Percentiles rank a stretch among this genome's conserved stretches.
phyloP scores from a whole-genome alignment of 1,140 invertebrate species.

The Sitobion miscanthi region DNA sequence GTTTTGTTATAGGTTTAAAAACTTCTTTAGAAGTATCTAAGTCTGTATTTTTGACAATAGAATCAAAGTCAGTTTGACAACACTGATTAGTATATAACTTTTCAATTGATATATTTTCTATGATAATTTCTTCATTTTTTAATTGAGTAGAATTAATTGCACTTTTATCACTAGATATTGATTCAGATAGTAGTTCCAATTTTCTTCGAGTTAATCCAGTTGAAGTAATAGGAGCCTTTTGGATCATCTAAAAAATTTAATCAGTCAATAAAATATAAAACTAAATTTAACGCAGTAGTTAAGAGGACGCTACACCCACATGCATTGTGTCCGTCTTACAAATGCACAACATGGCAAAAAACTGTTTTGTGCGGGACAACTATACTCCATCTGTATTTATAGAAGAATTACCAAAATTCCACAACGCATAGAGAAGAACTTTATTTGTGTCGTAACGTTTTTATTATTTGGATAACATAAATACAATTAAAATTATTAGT shows the following conservation, averaged over 20 bases:
- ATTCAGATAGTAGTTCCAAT: slow-evolving; percentile 39
- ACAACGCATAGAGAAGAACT: no score
- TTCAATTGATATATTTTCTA: slow-evolving; percentile 34
- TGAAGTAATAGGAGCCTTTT: slow-evolving; percentile 38
- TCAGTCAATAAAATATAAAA: background rate
- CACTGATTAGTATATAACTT: slow-evolving; percentile 39
- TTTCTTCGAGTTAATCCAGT: slow-evolving; percentile 38
- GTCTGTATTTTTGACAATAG: background rate
- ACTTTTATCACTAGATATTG: slow-evolving; percentile 42
- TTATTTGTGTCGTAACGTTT: no score
- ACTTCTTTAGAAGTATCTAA: slow-evolving; percentile 31
- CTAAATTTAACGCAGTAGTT: background rate
- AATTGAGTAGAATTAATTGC: slow-evolving; percentile 25
- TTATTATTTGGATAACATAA: no score
- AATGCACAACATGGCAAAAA: no score
- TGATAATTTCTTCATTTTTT: background rate
- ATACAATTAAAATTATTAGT: no score
- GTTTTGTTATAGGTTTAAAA: slow-evolving; percentile 43
- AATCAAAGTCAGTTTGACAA: slow-evolving; percentile 48
- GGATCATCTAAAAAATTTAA: slow-evolving; percentile 30
- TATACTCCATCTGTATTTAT: no score
- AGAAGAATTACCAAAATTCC: no score
- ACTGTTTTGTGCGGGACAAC: no score
- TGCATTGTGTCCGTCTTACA: no score
- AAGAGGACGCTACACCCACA: no score